Base-by-base conservation (phyloP, 2,888 invertebrate species). In the Dynastes grantii region DNA sequence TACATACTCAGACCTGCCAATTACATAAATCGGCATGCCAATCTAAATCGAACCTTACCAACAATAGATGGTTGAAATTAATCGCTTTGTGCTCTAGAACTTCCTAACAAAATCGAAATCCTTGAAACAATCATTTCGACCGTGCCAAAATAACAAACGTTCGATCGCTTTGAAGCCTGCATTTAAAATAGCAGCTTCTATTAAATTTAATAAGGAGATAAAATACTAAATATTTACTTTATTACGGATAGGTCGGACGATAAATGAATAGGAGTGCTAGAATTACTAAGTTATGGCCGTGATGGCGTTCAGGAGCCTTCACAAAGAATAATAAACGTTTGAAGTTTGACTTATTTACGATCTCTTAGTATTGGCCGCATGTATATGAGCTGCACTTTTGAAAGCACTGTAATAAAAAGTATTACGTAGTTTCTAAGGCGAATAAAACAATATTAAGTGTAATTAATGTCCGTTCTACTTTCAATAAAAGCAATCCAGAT, bases 381-480 rank as follows among this genome's bases (percentile, higher is more conserved):
- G 55, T 55, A 22, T 55, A 55, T 32, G 1, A 5, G 29, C 27
- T 63, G 63, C 63, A 63, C 29, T 63, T 63, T 63, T 63, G 11
- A 63, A 63, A 63, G 27, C 63, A 29, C 11, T 13, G 11, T 32
- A 63, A 32, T 32, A 11, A 63, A 63, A 29, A 27, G 63, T 32
- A 63, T 13, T 3, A 11, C 5, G 27, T 27, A 61, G 61, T 29
- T 32, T 22, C 8, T 29, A 27, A 32, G 63, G 63, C 63, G 8
- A 32, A 63, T 63, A 63, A 29, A 63, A 63, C 29, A 63, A 63
- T 63, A 63, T 63, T 63, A 63, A 29, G 32, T 27, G 29, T 63
- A 63, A 29, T 63, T 63, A 63, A 29, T 63, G 63, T 63, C 32
- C 27, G 63, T 63, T 63, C 63, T 63, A 63, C 63, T 63, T 63